A percentile compares a stretch with the other conserved stretches of the same genome.
Conservation (phyloP, 2,113 vertebrate genomes). For the Nematolebias whitei region DNA sequence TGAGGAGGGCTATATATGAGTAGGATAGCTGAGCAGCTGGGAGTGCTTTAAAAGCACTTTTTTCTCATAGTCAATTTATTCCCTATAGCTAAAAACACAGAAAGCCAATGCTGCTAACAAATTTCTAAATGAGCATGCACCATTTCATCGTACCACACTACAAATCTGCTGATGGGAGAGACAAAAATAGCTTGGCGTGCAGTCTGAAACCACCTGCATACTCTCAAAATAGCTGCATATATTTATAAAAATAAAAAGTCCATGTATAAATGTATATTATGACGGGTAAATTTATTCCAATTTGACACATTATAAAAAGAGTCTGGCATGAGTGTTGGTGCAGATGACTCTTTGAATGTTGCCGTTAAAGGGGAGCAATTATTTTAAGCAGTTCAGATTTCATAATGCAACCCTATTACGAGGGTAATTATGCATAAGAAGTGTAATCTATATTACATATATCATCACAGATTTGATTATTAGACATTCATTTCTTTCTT, state of each 20-base stretch:
- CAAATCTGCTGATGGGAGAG: constrained; percentile 66
- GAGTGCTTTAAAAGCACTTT: constrained; percentile 59
- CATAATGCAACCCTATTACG: background rate
- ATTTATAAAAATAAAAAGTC: constrained; percentile 8
- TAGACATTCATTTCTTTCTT: background rate
- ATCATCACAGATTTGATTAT: background rate
- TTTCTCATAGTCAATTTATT: constrained; percentile 55
- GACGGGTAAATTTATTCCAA: constrained; percentile 24
- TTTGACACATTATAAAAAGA: constrained; percentile 60
- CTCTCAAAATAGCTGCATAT: constrained; percentile 34
- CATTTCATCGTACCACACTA: constrained; percentile 47
- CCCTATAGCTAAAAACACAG: constrained; percentile 32
- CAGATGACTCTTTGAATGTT: constrained; percentile 17
- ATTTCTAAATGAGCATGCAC: constrained; percentile 67
- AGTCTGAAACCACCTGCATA: constrained; percentile 22
- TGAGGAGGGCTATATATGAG: constrained; percentile 39
- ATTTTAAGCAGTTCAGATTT: constrained; percentile 13
- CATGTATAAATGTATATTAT: constrained; percentile 40
- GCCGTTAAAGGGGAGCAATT: constrained; percentile 14
- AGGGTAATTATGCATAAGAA: constrained; percentile 13
- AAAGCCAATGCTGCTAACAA: constrained; percentile 64
- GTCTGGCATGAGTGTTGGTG: constrained; percentile 39
- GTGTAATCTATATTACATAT: background rate
- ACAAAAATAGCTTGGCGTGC: constrained; percentile 48
- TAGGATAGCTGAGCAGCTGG: constrained; percentile 62